A percentile compares a stretch with the other conserved stretches of the same genome.
phyloP scores from a whole-genome alignment of 2,888 invertebrate species.

The Sturmia bella region DNA sequence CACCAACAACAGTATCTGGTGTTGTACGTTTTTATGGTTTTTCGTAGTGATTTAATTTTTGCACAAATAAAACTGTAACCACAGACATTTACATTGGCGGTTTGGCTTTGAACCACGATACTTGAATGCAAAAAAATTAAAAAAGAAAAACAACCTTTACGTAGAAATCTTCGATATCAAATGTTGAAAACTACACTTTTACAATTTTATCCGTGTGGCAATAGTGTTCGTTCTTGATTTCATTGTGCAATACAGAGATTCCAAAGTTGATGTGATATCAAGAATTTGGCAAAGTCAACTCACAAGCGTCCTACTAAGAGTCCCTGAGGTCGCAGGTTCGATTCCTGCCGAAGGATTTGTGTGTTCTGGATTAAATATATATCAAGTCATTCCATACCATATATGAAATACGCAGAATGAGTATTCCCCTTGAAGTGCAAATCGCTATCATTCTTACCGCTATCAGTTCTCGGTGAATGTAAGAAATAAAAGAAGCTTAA shows the following conservation, averaged over 20 bases:
- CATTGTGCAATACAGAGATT: conserved; percentile 4
- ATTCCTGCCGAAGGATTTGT: too few relatives aligned
- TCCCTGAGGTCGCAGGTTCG: too few relatives aligned
- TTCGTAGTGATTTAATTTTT: conserved; percentile 19
- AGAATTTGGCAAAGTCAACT: too few relatives aligned
- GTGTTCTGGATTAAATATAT: too few relatives aligned
- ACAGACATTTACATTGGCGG: conserved; percentile 67
- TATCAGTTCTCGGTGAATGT: too few relatives aligned
- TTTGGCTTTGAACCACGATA: conserved; percentile 58
- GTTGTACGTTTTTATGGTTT: conserved; percentile 18
- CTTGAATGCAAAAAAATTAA: conserved; percentile 26
- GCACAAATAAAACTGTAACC: conserved; percentile 46
- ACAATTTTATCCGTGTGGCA: conserved; percentile 12
- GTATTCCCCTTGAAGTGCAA: too few relatives aligned
- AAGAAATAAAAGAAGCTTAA: too few relatives aligned
- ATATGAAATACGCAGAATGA: too few relatives aligned
- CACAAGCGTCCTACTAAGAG: too few relatives aligned
- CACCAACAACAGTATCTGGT: conserved; percentile 30
- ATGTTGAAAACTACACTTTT: conserved; percentile 12
- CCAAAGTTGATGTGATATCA: not conserved
- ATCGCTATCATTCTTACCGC: too few relatives aligned
- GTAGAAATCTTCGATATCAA: conserved; percentile 23
- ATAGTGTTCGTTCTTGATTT: conserved; percentile 19
- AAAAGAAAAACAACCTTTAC: not conserved
- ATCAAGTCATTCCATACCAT: too few relatives aligned